Conservation (phyloP, 2,888 invertebrate species). For the Oasisia sp. region DNA sequence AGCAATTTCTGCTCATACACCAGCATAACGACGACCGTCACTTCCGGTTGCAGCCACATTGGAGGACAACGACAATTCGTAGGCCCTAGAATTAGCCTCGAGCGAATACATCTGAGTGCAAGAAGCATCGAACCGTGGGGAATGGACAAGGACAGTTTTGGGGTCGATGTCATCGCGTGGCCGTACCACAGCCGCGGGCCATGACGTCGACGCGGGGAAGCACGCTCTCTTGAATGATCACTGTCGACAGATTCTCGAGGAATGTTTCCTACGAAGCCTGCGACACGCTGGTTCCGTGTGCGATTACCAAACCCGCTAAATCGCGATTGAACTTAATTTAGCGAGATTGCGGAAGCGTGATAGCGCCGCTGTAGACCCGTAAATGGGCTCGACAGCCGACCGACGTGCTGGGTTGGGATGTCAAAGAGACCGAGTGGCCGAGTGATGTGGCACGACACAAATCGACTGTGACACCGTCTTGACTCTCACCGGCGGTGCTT, state of each 20-base stretch:
- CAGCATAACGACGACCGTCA: not conserved
- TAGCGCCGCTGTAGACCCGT: not conserved
- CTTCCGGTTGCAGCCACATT: not conserved
- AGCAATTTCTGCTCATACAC: not conserved
- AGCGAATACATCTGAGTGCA: not conserved
- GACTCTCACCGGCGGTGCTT: not conserved
- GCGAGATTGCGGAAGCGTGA: not conserved
- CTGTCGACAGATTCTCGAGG: not conserved
- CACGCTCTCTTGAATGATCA: not conserved
- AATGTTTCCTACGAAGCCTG: not conserved
- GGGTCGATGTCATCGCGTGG: not conserved
- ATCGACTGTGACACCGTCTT: not conserved
- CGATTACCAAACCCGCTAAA: not conserved
- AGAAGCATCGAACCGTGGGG: not conserved
- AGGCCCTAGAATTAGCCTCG: not conserved
- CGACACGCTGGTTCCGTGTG: not conserved
- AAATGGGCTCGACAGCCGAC: not conserved
- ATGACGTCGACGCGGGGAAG: not conserved
- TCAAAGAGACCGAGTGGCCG: not conserved
- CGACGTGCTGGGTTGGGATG: not conserved
- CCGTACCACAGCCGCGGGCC: not conserved
- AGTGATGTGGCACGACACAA: not conserved
- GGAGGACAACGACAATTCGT: not conserved
- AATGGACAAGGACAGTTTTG: not conserved
- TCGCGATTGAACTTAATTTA: not conserved